These are phyloP conservation scores for Lophotriccus pileatus DNA, from an alignment of 2,797 vertebrate species.

Conservation along the genomic window DNA sequence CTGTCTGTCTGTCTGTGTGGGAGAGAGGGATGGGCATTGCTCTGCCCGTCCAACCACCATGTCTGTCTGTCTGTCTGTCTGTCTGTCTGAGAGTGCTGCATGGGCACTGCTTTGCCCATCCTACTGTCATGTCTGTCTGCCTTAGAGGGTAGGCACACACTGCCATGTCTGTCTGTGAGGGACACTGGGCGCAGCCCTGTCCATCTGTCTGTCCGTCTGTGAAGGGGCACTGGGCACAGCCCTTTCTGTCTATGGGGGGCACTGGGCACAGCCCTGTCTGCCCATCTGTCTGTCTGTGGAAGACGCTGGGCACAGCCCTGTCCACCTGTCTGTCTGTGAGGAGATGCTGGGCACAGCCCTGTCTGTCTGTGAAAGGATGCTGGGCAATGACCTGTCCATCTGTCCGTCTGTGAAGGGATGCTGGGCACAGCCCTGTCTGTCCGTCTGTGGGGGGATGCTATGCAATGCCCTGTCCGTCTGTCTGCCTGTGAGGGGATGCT, in stretches of 20 bases:
- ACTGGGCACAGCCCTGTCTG: background rate
- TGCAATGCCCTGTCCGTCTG: background rate
- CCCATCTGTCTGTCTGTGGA: background rate
- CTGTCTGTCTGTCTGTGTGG: background rate
- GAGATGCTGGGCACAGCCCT: background rate
- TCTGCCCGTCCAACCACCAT: accelerated
- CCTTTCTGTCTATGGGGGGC: background rate
- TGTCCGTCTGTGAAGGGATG: too few species aligned
- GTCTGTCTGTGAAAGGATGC: background rate
- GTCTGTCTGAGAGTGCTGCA: background rate
- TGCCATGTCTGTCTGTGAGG: background rate
- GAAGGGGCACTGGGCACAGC: background rate
- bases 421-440: too few species aligned
- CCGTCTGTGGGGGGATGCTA: background rate
- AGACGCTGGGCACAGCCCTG: background rate
- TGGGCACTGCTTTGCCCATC: background rate
- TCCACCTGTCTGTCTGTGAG: background rate
- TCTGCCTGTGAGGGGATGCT: background rate
- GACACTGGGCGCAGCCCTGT: background rate
- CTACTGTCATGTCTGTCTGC: background rate
- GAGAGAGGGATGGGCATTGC: background rate
- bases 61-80: background rate
- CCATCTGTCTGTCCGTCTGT: background rate
- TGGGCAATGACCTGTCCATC: background rate
- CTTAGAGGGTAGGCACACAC: background rate